Percentiles rank a stretch among this genome's conserved stretches.
Evolutionary conservation across 2,888 invertebrate genomes (phyloP).

Genomic region (Vanessa cardui): DNA sequence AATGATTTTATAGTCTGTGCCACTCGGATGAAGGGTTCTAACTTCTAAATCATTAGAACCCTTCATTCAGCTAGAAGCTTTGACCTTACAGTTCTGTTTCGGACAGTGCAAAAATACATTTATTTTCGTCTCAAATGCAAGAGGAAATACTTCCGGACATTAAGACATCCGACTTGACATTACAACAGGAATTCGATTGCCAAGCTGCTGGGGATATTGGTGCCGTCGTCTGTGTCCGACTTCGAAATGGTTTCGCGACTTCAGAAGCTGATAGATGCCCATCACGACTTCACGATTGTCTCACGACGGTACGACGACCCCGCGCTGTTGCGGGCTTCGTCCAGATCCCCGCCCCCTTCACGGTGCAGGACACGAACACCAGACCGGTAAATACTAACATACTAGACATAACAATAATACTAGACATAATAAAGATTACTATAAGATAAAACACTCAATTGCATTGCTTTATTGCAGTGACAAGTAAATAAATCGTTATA

Average conservation of each 20-base stretch:
- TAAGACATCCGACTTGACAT: neutral
- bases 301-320: conserved; percentile 85
- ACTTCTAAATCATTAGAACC: too few relatives aligned
- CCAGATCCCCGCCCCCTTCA: conserved; percentile 76
- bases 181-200: conserved; percentile 85
- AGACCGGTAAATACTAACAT: conserved; percentile 68
- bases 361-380: conserved; percentile 79
- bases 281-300: conserved; percentile 92
- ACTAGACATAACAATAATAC: too few relatives aligned
- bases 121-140: too few relatives aligned
- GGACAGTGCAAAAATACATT: too few relatives aligned
- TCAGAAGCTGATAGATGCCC: conserved; percentile 92
- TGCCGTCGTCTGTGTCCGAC: conserved; percentile 87
- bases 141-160: neutral
- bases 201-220: conserved; percentile 86
- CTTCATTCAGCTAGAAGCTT: too few relatives aligned
- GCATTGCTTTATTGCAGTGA: too few relatives aligned
- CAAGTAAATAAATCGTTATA: too few relatives aligned
- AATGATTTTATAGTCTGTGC: too few relatives aligned
- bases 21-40: too few relatives aligned
- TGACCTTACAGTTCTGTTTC: too few relatives aligned
- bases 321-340: conserved; percentile 70
- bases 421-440: too few relatives aligned
- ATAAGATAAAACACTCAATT: too few relatives aligned
- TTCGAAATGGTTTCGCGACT: conserved; percentile 89